Conservation (phyloP, 2,797 vertebrate genomes). For the Tauraco hartlaubi region DNA sequence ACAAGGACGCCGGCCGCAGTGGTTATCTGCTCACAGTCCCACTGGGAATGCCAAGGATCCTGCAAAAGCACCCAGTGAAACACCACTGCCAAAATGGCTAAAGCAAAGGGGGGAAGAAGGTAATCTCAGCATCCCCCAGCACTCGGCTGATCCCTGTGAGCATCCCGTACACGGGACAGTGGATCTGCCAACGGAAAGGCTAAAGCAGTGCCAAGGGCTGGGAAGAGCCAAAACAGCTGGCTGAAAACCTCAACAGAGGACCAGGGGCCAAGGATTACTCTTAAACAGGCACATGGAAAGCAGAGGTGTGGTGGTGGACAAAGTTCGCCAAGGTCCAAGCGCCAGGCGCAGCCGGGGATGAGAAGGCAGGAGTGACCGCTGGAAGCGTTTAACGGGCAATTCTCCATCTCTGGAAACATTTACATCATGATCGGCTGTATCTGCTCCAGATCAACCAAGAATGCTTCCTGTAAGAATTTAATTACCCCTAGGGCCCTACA, state of each 20-base stretch:
- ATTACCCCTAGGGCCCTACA: neutral
- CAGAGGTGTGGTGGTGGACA: neutral
- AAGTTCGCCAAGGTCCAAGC: neutral
- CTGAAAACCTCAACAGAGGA: neutral
- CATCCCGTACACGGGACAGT: neutral
- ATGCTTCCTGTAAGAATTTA: slow-evolving; percentile 44
- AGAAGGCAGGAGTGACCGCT: neutral
- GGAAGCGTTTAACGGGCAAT: neutral
- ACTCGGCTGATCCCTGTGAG: neutral
- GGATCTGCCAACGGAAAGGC: neutral
- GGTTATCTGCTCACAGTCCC: neutral
- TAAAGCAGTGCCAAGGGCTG: neutral
- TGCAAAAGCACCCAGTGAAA: neutral
- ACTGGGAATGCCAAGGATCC: neutral
- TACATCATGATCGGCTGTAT: neutral
- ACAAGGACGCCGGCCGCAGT: neutral
- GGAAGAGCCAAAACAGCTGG: neutral
- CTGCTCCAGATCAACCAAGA: slow-evolving; percentile 36
- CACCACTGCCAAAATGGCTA: neutral
- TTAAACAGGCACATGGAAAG: neutral
- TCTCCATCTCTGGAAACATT: slow-evolving; percentile 35
- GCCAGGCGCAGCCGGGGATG: neutral
- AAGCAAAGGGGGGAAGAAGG: neutral
- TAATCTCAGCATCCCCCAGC: neutral
- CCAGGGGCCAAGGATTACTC: neutral